These are phyloP conservation scores for Micromesistius poutassou DNA, from an alignment of 2,797 vertebrate species.

Conservation along the genomic window DNA sequence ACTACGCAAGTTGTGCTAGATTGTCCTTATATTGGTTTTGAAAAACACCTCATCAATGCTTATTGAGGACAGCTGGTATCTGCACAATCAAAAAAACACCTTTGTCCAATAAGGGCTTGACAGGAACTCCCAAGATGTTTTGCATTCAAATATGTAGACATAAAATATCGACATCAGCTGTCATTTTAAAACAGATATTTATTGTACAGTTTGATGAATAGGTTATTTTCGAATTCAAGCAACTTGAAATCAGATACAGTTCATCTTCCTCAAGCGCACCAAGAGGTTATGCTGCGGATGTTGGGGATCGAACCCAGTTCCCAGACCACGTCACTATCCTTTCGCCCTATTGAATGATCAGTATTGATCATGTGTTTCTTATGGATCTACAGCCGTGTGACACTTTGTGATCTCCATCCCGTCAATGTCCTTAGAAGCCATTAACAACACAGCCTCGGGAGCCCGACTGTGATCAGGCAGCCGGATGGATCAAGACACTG, in stretches of 20 bases:
- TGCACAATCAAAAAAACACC: neutral
- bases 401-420: neutral
- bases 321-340: neutral
- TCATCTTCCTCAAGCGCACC: neutral
- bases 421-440: neutral
- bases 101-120: too few species aligned
- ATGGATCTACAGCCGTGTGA: neutral
- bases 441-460: neutral
- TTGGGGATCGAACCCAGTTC: neutral
- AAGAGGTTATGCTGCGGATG: neutral
- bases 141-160: too few species aligned
- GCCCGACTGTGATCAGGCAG: too few species aligned
- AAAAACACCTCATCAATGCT: neutral
- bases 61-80: neutral
- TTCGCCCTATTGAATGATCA: neutral
- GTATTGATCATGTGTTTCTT: neutral
- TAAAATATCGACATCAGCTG: too few species aligned
- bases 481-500: too few species aligned
- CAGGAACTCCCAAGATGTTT: too few species aligned
- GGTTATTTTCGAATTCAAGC: neutral
- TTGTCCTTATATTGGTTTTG: neutral
- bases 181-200: neutral
- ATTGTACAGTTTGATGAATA: neutral
- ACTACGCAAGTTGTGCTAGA: neutral
- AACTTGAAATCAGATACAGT: too few species aligned